Evolutionary conservation across 2,113 vertebrate species (phyloP).

Genomic region (Myotis lucifugus): DNA sequence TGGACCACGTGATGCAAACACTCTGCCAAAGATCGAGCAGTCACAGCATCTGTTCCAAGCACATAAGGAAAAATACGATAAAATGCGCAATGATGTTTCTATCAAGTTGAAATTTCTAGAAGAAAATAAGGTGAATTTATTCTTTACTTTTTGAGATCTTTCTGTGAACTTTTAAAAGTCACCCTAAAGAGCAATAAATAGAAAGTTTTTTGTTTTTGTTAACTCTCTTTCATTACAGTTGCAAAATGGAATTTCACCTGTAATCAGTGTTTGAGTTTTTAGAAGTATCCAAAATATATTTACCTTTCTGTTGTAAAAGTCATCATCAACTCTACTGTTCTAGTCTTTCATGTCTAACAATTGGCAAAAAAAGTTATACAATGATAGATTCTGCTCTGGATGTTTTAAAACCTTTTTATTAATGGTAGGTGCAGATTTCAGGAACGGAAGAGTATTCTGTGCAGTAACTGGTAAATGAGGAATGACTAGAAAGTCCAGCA

Average conservation of each 20-base stretch:
- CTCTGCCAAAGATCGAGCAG: conserved; percentile 95
- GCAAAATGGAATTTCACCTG: neutral
- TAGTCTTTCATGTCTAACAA: neutral
- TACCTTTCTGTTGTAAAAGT: conserved; percentile 20
- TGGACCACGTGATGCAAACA: conserved; percentile 94
- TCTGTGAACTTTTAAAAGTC: conserved; percentile 29
- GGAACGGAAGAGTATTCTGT: neutral
- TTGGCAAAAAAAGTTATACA: neutral
- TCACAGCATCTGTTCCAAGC: conserved; percentile 95
- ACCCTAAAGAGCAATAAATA: neutral
- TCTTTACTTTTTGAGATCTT: conserved; percentile 25
- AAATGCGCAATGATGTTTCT: conserved; percentile 95
- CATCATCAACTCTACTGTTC: neutral
- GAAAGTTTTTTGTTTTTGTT: neutral
- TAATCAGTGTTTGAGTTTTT: conserved; percentile 26
- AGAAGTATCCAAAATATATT: neutral
- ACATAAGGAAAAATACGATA: conserved; percentile 97
- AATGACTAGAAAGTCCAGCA: neutral
- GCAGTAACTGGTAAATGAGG: neutral
- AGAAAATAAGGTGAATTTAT: conserved; percentile 94
- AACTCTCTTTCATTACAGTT: conserved; percentile 7
- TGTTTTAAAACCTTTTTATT: conserved; percentile 33
- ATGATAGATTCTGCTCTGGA: neutral
- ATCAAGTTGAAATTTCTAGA: conserved; percentile 97
- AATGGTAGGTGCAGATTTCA: neutral